phyloP scores from a whole-genome alignment of 2,888 invertebrate species.

The Tetheella fluctuosa region DNA sequence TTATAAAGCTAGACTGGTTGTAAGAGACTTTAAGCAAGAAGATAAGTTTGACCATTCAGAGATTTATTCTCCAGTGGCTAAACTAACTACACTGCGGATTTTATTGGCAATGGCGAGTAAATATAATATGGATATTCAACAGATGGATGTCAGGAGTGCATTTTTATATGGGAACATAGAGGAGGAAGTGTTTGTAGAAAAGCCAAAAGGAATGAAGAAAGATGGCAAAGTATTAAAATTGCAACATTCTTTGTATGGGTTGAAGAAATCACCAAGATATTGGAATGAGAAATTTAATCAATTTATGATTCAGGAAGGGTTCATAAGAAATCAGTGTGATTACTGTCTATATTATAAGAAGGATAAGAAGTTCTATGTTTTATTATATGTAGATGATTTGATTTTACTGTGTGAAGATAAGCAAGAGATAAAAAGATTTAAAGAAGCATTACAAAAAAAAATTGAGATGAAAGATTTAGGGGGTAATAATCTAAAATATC shows the following conservation, averaged over 20 bases:
- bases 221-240: neutral
- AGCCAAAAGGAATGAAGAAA: neutral
- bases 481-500: neutral
- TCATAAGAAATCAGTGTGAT: neutral
- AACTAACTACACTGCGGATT: neutral
- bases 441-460: neutral
- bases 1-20: slow-evolving; percentile 36
- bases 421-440: neutral
- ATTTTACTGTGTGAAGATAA: neutral
- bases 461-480: neutral
- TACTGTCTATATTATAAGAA: neutral
- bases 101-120: neutral
- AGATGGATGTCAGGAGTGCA: neutral
- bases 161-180: neutral
- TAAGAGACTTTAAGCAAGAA: slow-evolving; percentile 34
- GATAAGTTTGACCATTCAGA: neutral
- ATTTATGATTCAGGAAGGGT: neutral
- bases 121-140: neutral
- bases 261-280: neutral
- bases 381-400: neutral
- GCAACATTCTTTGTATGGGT: neutral
- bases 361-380: neutral
- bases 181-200: neutral
- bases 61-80: neutral
- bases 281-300: neutral